Evolutionary conservation across 2,797 vertebrate genomes (phyloP).

Genomic region (Manis crassicaudata): DNA sequence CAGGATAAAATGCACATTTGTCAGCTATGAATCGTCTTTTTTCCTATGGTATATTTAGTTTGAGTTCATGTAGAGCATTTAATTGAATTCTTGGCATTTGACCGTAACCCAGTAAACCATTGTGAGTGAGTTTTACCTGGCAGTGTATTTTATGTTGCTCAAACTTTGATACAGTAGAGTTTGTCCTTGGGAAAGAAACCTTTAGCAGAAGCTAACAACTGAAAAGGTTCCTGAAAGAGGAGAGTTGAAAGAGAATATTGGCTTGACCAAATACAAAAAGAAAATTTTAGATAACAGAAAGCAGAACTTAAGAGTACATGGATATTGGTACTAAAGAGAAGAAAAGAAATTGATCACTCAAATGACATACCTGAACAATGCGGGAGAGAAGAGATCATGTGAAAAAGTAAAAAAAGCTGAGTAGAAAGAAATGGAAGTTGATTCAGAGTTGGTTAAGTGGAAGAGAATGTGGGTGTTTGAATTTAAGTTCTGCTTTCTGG

Average conservation of each 20-base stretch:
- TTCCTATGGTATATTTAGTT: not conserved
- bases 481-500: constrained; percentile 26
- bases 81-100: constrained; percentile 1
- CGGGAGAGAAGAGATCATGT: not conserved
- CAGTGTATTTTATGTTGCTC: not conserved
- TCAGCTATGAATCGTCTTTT: not conserved
- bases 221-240: constrained; percentile 39
- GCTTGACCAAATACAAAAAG: not conserved
- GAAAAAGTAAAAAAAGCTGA: not conserved
- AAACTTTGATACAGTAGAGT: not conserved
- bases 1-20: not conserved
- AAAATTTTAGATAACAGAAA: constrained; percentile 12
- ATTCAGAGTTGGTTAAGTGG: not conserved
- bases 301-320: not conserved
- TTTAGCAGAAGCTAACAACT: not conserved
- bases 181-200: constrained; percentile 22
- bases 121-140: constrained; percentile 10
- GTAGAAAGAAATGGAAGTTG: not conserved
- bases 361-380: not conserved
- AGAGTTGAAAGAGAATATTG: not conserved
- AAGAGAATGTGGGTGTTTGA: not conserved
- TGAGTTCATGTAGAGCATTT: constrained; percentile 23
- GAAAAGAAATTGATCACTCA: not conserved
- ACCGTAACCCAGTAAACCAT: not conserved
- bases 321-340: not conserved